These are phyloP conservation scores for Podargus strigoides DNA, from an alignment of 2,797 vertebrate species.

Conservation along the genomic window DNA sequence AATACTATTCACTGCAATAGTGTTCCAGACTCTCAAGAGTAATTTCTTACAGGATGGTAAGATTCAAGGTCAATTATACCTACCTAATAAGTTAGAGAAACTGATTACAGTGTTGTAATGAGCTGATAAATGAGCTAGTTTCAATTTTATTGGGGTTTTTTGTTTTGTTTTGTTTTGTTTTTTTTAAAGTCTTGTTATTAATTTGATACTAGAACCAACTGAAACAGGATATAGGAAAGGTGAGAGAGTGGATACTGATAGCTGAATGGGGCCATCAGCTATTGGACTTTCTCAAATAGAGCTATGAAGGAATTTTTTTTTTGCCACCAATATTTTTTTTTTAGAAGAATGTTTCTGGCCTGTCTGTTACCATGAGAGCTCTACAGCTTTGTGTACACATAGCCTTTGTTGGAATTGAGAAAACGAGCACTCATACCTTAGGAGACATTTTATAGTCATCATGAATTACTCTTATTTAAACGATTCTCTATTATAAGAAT, in stretches of 20 bases:
- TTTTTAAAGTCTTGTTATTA: neutral
- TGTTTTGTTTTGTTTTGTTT: too few species aligned
- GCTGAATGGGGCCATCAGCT: neutral
- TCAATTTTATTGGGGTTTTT: rapidly evolving
- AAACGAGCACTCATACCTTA: neutral
- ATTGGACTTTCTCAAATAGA: neutral
- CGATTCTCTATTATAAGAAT: neutral
- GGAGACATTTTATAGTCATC: neutral
- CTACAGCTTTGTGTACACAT: neutral
- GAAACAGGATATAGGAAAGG: neutral
- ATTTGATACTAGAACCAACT: neutral
- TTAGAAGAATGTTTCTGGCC: neutral
- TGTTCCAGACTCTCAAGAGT: neutral
- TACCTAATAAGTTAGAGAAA: neutral
- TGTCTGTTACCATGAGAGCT: neutral
- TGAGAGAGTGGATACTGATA: neutral
- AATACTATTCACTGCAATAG: neutral
- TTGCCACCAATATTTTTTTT: neutral
- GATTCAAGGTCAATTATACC: neutral
- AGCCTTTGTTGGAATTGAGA: neutral
- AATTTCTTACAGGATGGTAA: neutral
- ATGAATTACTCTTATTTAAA: neutral
- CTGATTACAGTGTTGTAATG: neutral
- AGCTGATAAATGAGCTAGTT: neutral
- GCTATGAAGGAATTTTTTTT: neutral